Base-by-base conservation (phyloP, 2,888 invertebrate genomes). In the Drosophila buzzatii region DNA sequence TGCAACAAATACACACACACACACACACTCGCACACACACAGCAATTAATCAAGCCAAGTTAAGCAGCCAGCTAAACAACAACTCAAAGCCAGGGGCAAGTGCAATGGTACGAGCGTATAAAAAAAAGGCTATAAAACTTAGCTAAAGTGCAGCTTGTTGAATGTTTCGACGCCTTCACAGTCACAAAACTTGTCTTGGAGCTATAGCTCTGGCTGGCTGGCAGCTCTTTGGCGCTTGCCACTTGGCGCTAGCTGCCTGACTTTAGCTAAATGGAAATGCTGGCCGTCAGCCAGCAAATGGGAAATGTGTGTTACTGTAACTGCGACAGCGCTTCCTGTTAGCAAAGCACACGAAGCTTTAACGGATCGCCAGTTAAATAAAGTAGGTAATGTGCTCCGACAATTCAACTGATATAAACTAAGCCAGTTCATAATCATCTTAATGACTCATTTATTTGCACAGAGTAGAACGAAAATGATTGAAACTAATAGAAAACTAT, bases 31-130 rank as follows among this genome's bases (percentile, higher is more conserved):
- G 9, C 53, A 57, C 27, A 39, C 39, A 49, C 39, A 53, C 20
- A 64, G 73, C 65, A 62, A 82, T 75, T 75, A 78, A 90, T 85
- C 86, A 88, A 85, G 73, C 72, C 73, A 45, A 75, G 72, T 66
- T 69, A 79, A 60, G 82, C 68, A 60, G 79, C 70, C 65, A 69
- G 60, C 64, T 66, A 76, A 73, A 73, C 74, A 77, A 68, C 86
- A 83, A 68, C 86, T 83, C 86, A 88, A 86, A 84, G 90, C 90
- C 90, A 86, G 87, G 90, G 90, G 90, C 90, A 86, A 90, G 85
- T 77, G 81, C 84, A 88, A 67, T 85, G 90, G 16, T 47, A 9
- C 27, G 47, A 27, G 47, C 3, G 74, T 62, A 65, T 72, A 6
- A 69, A 67, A 62, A 67, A 59, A 82, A 61, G 64, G 71, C 81